Conservation (phyloP, 2,113 vertebrate genomes). For the Sterrhoptilus dennistouni region DNA sequence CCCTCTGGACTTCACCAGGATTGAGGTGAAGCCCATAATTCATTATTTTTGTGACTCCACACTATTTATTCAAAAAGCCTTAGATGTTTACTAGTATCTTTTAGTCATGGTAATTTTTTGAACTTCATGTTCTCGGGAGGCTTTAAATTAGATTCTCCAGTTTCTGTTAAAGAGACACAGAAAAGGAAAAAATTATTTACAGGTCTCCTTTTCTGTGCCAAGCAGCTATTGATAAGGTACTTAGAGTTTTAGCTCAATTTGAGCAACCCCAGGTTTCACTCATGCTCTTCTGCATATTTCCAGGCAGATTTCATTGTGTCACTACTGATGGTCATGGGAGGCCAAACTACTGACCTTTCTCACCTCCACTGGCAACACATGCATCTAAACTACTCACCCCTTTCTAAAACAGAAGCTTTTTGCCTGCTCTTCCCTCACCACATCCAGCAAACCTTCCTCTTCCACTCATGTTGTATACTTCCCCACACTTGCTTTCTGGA, state of each 20-base stretch:
- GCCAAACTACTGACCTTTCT: background rate
- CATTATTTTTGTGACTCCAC: background rate
- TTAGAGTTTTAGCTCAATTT: background rate
- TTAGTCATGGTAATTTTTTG: background rate
- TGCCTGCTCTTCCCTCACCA: background rate
- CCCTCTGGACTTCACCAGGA: background rate
- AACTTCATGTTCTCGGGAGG: background rate
- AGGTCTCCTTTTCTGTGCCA: background rate
- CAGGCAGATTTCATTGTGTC: background rate
- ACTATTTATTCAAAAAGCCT: background rate
- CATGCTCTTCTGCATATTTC: background rate
- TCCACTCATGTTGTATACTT: background rate
- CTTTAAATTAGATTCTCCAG: background rate
- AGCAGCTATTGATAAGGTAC: background rate
- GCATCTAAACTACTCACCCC: background rate
- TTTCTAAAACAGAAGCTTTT: background rate
- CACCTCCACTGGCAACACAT: rapidly evolving
- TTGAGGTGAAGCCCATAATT: background rate
- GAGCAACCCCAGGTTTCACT: background rate
- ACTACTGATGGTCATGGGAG: background rate
- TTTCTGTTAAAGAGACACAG: background rate
- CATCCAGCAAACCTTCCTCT: background rate
- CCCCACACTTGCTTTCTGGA: background rate
- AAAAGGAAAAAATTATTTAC: background rate
- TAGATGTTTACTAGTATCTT: background rate